These are phyloP conservation scores for Champsocephalus gunnari DNA, from an alignment of 2,797 vertebrate species.

Conservation along the genomic window DNA sequence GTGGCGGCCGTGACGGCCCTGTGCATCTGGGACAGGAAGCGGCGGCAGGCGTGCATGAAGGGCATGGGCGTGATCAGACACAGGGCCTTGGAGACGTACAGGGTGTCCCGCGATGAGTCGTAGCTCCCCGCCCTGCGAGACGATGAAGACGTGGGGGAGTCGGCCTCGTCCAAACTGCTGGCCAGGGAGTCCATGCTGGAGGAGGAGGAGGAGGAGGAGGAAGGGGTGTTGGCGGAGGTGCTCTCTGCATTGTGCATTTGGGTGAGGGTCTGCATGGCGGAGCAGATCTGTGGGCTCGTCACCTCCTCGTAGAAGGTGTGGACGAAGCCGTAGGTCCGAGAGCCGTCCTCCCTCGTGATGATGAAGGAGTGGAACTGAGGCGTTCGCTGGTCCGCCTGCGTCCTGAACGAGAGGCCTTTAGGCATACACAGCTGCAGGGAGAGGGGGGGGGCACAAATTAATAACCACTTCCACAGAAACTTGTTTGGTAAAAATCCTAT, in stretches of 20 bases:
- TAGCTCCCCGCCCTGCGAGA: conserved; percentile 81
- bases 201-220: conserved; percentile 86
- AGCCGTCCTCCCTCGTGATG: conserved; percentile 93
- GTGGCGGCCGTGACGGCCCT: conserved; percentile 86
- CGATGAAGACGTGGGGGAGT: conserved; percentile 71
- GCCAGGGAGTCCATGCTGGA: conserved; percentile 95
- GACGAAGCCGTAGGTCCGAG: conserved; percentile 92
- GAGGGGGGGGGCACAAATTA: background rate
- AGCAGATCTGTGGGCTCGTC: conserved; percentile 90
- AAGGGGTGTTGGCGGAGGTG: conserved; percentile 81
- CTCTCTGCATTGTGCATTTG: conserved; percentile 93
- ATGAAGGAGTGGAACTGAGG: conserved; percentile 93
- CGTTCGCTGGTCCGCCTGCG: conserved; percentile 85
- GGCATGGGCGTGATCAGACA: conserved; percentile 93
- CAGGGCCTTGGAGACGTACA: conserved; percentile 93
- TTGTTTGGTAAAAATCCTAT: too few relatives aligned
- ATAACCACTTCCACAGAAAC: background rate
- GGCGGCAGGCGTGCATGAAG: conserved; percentile 93
- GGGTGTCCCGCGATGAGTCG: conserved; percentile 88
- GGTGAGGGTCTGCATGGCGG: conserved; percentile 93
- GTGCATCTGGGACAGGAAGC: conserved; percentile 91
- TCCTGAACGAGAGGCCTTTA: conserved; percentile 93
- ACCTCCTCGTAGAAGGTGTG: conserved; percentile 96
- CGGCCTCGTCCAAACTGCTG: conserved; percentile 89
- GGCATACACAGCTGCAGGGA: conserved; percentile 91